phyloP scores from a whole-genome alignment of 2,797 vertebrate genomes.

The Gadopsis bispinosus region DNA sequence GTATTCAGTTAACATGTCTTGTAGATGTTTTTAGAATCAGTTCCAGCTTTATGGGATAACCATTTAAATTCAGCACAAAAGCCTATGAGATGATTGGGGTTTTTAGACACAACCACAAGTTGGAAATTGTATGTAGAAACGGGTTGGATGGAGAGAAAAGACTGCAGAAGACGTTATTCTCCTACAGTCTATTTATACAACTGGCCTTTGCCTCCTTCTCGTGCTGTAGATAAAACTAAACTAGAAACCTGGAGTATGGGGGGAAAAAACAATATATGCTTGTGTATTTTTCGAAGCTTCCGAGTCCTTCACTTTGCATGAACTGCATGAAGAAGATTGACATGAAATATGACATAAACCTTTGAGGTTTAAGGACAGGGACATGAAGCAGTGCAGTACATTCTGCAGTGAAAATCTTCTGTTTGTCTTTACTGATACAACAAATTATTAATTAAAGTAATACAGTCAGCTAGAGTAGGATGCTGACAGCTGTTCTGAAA shows the following conservation, averaged over 20 bases:
- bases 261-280: not conserved
- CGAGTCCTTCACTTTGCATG: slow-evolving; percentile 57
- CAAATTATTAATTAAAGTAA: not conserved
- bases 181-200: slow-evolving; percentile 15
- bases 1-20: slow-evolving; percentile 48
- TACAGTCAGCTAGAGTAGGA: not conserved
- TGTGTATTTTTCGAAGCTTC: slow-evolving; percentile 15
- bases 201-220: not conserved
- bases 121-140: slow-evolving; percentile 11
- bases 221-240: not conserved
- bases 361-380: slow-evolving; percentile 4
- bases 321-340: slow-evolving; percentile 37
- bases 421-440: slow-evolving; percentile 6
- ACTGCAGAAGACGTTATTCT: slow-evolving; percentile 9
- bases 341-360: slow-evolving; percentile 4
- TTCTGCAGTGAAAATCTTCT: not conserved
- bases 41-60: slow-evolving; percentile 19
- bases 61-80: slow-evolving; percentile 31
- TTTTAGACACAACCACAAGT: slow-evolving; percentile 27
- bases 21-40: slow-evolving; percentile 37
- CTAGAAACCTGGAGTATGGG: not conserved
- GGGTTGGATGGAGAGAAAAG: not conserved
- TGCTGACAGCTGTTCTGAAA: not conserved
- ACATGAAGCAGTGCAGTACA: not conserved
- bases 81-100: slow-evolving; percentile 6